These are phyloP conservation scores for Drosophila ogumai DNA, from an alignment of 1,140 invertebrate genomes.

Conservation along the genomic window DNA sequence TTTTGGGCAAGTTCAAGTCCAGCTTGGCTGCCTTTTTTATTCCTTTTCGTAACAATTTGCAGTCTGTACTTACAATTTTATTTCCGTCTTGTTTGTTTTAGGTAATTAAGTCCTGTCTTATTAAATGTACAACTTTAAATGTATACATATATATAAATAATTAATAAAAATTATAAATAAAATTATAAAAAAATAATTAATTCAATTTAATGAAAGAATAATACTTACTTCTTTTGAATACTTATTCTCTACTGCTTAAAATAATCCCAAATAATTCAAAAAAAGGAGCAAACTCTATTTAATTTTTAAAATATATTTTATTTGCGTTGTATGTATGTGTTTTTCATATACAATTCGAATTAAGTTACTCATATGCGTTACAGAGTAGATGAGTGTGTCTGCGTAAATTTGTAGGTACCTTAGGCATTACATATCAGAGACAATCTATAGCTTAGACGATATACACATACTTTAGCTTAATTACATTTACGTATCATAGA, in stretches of 20 bases:
- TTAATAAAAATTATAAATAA: conserved; percentile 31
- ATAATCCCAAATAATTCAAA: neutral
- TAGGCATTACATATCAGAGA: conserved; percentile 78
- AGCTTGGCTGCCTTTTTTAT: conserved; percentile 5
- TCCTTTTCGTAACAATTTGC: conserved; percentile 15
- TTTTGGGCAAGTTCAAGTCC: neutral
- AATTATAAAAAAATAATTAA: neutral
- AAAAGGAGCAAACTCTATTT: neutral
- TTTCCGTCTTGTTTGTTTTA: conserved; percentile 33
- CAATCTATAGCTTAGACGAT: conserved; percentile 53
- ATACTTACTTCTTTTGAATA: no score
- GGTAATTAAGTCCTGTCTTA: conserved; percentile 30
- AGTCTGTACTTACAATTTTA: conserved; percentile 52
- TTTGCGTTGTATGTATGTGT: conserved; percentile 61
- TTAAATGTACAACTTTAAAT: conserved; percentile 51
- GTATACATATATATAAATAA: conserved; percentile 30
- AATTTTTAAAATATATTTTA: conserved; percentile 82
- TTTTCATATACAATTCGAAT: conserved; percentile 68
- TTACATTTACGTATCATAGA: conserved; percentile 64
- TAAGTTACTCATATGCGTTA: conserved; percentile 51
- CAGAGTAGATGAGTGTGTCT: conserved; percentile 73
- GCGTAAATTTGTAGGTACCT: conserved; percentile 80
- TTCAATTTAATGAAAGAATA: no score
- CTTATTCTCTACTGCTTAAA: neutral
- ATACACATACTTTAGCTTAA: conserved; percentile 63